Base-by-base conservation (phyloP, 2,888 invertebrate genomes). In the Endomychus coccineus region DNA sequence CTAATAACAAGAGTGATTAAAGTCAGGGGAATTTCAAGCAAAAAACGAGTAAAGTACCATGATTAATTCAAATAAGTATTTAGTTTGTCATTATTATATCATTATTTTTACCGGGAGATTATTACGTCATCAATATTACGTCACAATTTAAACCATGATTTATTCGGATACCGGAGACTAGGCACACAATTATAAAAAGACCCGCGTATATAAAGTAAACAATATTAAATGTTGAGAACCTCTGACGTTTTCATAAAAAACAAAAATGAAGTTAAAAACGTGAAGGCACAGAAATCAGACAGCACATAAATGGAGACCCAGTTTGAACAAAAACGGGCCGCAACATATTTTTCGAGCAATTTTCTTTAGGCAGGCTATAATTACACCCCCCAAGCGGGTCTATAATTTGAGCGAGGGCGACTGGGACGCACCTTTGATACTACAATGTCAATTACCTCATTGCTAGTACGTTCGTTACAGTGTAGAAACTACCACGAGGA, bases 371-470 rank as follows among this genome's bases (percentile, higher is more conserved):
- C 59, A 59, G 54, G 52, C 59, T 61, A 59, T 64, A 64, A 64
- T 64, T 64, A 64, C 61, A 61, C 59, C 61, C 62, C 61, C 55
- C 52, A 47, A 56, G 58, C 57, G 50, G 52, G 54, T 50, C 61
- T 61, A 61, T 63, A 63, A 62, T 63, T 62, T 60, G 55, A 57
- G 56, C 52, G 58, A 59, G 60, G 61, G 59, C 59, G 60, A 56
- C 54, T 51, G 53, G 54, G 51, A 52, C 55, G 57, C 58, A 61
- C 60, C 61, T 62, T 62, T 62, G 58, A 62, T 61, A 60, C 59
- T 59, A 55, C 58, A 50, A 59, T 59, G 59, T 61, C 62, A 62
- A 62, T 62, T 61, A 61, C 55, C 52, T 50, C 48, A 52, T 54
- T 47, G 35, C 34, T 35, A 45, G n/a, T n/a, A n/a, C n/a, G n/a